Evolutionary conservation across 2,113 vertebrate genomes (phyloP).

Genomic region (Setophaga kirtlandii): DNA sequence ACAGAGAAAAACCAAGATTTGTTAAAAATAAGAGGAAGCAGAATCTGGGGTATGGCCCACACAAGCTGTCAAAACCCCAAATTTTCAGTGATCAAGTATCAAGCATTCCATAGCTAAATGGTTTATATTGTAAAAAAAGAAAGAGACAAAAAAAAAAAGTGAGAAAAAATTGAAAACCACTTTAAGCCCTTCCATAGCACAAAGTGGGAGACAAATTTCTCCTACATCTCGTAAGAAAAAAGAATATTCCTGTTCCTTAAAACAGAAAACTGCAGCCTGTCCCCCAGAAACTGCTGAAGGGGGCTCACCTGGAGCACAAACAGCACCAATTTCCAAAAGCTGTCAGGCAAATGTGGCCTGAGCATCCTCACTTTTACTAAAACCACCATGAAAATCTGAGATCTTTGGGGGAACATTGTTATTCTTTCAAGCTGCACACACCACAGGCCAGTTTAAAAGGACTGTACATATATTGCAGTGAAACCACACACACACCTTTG

Average conservation of each 20-base stretch:
- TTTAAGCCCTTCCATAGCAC: background rate
- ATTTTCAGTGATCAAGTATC: background rate
- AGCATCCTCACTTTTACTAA: background rate
- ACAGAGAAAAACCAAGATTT: background rate
- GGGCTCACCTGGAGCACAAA: background rate
- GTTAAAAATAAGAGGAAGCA: background rate
- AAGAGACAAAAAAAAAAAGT: accelerated
- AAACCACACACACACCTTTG: background rate
- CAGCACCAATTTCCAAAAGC: background rate
- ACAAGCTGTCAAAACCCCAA: accelerated
- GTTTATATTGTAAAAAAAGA: background rate
- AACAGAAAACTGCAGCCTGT: background rate
- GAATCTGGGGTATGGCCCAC: background rate
- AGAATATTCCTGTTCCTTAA: background rate
- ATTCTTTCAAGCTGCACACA: background rate
- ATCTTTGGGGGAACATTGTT: background rate
- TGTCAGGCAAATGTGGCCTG: background rate
- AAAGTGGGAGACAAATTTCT: background rate
- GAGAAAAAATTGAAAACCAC: background rate
- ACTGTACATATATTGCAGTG: background rate
- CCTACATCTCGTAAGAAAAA: background rate
- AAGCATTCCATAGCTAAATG: background rate
- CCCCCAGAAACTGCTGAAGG: background rate
- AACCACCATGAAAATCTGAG: background rate
- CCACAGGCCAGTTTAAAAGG: background rate